Evolutionary conservation across 92 coral and sea anemone species (phyloP).

Genomic region (Galaxea fascicularis): DNA sequence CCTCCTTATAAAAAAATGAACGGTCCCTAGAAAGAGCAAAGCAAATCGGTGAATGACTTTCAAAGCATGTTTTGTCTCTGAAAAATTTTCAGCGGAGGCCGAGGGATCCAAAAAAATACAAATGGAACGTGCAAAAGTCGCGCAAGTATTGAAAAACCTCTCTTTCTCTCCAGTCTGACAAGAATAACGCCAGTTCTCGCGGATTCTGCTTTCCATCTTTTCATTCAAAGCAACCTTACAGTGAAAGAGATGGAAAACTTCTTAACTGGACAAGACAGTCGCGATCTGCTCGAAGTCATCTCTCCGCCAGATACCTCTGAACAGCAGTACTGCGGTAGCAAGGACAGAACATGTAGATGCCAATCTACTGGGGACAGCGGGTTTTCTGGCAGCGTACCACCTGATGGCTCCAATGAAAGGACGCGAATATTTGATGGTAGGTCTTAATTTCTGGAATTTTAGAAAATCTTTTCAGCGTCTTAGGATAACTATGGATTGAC

Average conservation of each 20-base stretch:
- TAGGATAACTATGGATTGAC: too few species aligned
- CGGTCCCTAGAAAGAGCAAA: too few species aligned
- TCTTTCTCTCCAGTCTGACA: constrained; percentile 49
- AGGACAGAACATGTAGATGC: constrained; percentile 24
- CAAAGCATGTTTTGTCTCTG: too few species aligned
- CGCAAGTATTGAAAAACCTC: not conserved
- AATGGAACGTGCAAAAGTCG: too few species aligned
- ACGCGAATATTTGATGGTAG: constrained; percentile 29
- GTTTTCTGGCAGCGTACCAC: constrained; percentile 62
- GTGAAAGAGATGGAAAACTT: constrained; percentile 71
- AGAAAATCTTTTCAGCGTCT: too few species aligned
- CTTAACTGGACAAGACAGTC: constrained; percentile 65
- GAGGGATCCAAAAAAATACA: too few species aligned
- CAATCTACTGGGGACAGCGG: constrained; percentile 71
- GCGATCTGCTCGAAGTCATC: constrained; percentile 70
- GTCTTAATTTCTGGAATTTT: not conserved
- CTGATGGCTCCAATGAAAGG: constrained; percentile 11
- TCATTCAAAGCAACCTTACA: constrained; percentile 77
- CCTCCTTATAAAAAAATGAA: too few species aligned
- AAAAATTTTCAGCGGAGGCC: too few species aligned
- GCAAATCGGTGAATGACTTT: too few species aligned
- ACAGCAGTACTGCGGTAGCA: constrained; percentile 1
- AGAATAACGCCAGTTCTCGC: constrained; percentile 68
- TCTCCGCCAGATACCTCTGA: constrained; percentile 25
- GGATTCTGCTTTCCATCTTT: constrained; percentile 80